A percentile compares a stretch with the other conserved stretches of the same genome.
Evolutionary conservation across 2,113 vertebrate genomes (phyloP).

Genomic region (Neolamprologus cancellatus): DNA sequence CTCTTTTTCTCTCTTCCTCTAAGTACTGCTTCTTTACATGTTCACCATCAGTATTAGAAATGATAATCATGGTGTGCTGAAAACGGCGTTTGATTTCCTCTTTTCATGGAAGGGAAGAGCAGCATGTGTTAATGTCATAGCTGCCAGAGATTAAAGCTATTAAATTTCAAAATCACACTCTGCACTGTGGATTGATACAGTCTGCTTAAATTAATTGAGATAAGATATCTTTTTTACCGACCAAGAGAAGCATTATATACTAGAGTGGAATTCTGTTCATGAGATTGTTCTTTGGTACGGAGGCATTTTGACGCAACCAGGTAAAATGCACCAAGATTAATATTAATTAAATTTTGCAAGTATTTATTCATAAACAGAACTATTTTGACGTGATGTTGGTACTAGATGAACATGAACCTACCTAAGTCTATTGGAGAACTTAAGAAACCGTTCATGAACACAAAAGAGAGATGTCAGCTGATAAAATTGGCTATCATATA

Average conservation of each 20-base stretch:
- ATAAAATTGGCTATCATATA: background rate
- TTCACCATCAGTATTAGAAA: background rate
- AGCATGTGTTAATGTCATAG: background rate
- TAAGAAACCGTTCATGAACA: background rate
- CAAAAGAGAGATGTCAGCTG: background rate
- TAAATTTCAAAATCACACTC: background rate
- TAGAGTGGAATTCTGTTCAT: background rate
- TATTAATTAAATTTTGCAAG: background rate
- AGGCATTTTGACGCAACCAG: background rate
- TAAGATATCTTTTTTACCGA: background rate
- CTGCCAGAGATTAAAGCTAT: background rate
- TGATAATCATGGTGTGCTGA: constrained; percentile 3
- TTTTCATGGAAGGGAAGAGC: constrained; percentile 7
- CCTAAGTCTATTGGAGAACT: background rate
- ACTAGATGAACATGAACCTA: background rate
- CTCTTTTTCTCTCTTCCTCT: background rate
- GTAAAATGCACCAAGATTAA: background rate
- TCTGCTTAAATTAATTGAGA: background rate
- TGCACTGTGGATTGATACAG: background rate
- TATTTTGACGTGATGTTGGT: background rate
- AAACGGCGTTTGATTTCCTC: constrained; percentile 11
- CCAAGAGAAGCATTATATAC: background rate
- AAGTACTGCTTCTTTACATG: background rate
- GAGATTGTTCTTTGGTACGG: background rate
- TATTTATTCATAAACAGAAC: background rate